Percentiles rank a stretch among this genome's conserved stretches.
phyloP scores from a whole-genome alignment of 2,113 vertebrate species.

The Triplophysa rosa region DNA sequence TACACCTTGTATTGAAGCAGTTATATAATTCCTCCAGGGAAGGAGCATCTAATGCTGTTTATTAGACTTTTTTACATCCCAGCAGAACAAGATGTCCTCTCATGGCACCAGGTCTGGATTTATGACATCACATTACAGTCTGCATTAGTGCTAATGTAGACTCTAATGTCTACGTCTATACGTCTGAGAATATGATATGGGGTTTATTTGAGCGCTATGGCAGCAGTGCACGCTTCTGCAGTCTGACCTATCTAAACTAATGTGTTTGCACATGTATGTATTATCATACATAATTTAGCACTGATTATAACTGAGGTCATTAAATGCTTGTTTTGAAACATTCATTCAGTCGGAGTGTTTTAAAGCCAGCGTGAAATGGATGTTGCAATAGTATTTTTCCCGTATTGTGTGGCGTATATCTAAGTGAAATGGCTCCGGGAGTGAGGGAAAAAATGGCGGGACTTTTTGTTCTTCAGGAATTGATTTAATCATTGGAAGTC shows the following conservation, averaged over 20 bases:
- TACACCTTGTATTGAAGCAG: slow-evolving; percentile 59
- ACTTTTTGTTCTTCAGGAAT: too few species aligned
- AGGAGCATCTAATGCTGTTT: slow-evolving; percentile 42
- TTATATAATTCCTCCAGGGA: slow-evolving; percentile 66
- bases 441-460: too few species aligned
- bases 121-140: background rate
- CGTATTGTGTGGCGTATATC: too few species aligned
- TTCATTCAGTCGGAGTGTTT: background rate
- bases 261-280: background rate
- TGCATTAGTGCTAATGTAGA: background rate
- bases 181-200: background rate
- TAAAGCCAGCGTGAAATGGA: too few species aligned
- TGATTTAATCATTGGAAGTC: too few species aligned
- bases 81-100: background rate
- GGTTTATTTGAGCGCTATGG: background rate
- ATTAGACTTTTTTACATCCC: slow-evolving; percentile 19
- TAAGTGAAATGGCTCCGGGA: too few species aligned
- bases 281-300: background rate
- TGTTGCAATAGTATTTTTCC: too few species aligned
- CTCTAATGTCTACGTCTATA: background rate
- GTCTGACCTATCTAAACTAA: background rate
- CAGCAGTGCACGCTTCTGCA: background rate
- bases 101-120: background rate
- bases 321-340: background rate
- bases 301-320: background rate